phyloP scores from a whole-genome alignment of 1,140 invertebrate species.

The Leptoteleia sp. region DNA sequence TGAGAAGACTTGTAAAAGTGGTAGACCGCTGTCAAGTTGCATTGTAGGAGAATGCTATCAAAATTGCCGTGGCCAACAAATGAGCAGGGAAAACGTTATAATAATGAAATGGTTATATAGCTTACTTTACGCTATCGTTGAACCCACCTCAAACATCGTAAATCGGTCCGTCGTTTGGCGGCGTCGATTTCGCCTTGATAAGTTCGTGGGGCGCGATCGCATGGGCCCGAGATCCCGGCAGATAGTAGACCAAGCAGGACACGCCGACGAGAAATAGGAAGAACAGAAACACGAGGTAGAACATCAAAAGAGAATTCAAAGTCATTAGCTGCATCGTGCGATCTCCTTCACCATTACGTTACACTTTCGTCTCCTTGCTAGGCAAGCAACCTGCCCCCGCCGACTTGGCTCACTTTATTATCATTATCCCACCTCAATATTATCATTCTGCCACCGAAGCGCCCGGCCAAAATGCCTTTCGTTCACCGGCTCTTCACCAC shows the following conservation, averaged over 20 bases:
- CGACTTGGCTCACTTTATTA: constrained; percentile 31
- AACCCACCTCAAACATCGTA: constrained; percentile 80
- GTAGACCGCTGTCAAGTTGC: too few relatives aligned
- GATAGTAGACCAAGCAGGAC: constrained; percentile 89
- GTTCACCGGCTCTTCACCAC: too few relatives aligned
- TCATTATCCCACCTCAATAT: too few relatives aligned
- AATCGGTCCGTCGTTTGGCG: constrained; percentile 73
- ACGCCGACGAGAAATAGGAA: constrained; percentile 91
- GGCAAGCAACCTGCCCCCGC: constrained; percentile 23
- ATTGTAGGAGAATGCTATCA: too few relatives aligned
- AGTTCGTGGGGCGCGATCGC: constrained; percentile 76
- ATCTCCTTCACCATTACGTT: constrained; percentile 76
- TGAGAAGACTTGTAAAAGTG: too few relatives aligned
- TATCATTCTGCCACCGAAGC: too few relatives aligned
- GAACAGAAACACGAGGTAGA: constrained; percentile 92
- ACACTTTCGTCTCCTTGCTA: constrained; percentile 57
- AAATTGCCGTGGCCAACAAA: too few relatives aligned
- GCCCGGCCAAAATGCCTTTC: too few relatives aligned
- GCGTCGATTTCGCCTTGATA: constrained; percentile 74
- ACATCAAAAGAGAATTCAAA: constrained; percentile 92
- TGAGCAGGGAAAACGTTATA: too few relatives aligned
- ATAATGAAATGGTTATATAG: too few relatives aligned
- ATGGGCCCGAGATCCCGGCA: constrained; percentile 82
- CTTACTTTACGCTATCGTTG: too few relatives aligned
- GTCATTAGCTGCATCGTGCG: constrained; percentile 88